Evolutionary conservation across 2,888 invertebrate genomes (phyloP), one percentile per base, ranked within the genome.

Genomic region (Pteria penguin): DNA sequence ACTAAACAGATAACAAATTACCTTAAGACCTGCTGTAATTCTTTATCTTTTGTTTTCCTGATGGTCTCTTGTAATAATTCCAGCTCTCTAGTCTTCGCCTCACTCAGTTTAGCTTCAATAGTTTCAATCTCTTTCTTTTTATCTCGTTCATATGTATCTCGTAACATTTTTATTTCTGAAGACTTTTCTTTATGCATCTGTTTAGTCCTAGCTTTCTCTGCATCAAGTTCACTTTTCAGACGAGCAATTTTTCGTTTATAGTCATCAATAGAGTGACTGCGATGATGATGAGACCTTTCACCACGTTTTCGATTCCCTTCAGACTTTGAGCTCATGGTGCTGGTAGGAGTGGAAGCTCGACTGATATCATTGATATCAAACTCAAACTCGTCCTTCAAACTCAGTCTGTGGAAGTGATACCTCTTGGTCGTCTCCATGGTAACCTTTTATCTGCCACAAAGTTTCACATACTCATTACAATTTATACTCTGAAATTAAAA

Each of bases 331-430:
- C 86, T 86, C 73, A 84, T 82, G 52, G 85, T 85, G 69, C 87
- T 87, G 36, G 82, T 84, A n/a, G 88, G 88, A 31, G 86, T 87
- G 31, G 86, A 87, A n/a, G 88, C 87, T 62, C 88, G 79, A 67
- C 87, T 87, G 45, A 87, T 87, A 61, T 88, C 88, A 70, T 88
- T 87, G 74, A 87, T 81, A 69, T 88, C 87, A 77, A 86, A 86
- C 66, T 88, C 87, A 72, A 86, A 82, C 60, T 87, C 86, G 36
- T 87, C 84, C 14, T 82, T 80, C 14, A 83, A 75, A 32, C 79
- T 84, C 24, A 74, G 60, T n/a, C 78, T 63, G 3, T 69, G 62
- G 18, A 36, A 11, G 24, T 72, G 72, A 31, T 69, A 69, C 31
- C 73, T 33, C 24, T 62, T 68, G 8, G 58, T 58, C 11, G 72